Evolutionary conservation across 2,797 vertebrate species (phyloP).

Genomic region (Protosalanx chinensis): DNA sequence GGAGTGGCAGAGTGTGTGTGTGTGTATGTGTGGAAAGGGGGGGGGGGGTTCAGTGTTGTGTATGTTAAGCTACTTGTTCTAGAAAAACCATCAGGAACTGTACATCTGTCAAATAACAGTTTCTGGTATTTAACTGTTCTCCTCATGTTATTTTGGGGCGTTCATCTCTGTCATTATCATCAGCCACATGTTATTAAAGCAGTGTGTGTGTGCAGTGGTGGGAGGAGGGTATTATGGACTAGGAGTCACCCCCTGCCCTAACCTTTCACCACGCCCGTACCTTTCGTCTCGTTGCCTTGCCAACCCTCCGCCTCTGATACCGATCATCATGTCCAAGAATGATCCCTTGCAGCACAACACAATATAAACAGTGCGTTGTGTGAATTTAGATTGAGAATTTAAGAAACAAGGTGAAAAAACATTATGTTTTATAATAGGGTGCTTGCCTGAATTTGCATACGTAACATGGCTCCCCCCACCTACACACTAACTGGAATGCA

Average conservation of each 20-base stretch:
- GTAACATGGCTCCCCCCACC: constrained; percentile 4
- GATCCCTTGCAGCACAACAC: constrained; percentile 39
- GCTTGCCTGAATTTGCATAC: constrained; percentile 48
- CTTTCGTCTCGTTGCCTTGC: neutral
- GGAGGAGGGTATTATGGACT: no score
- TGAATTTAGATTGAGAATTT: constrained; percentile 60
- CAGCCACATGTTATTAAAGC: neutral
- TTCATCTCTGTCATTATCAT: no score
- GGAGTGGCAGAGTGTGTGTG: neutral
- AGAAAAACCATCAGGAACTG: no score
- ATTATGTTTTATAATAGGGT: constrained; percentile 47
- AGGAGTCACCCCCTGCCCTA: no score
- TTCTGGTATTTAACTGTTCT: no score
- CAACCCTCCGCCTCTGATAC: constrained; percentile 22
- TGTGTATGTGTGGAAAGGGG: no score
- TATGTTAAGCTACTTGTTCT: neutral
- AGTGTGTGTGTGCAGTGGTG: no score
- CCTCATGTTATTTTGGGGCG: no score
- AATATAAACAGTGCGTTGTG: constrained; percentile 46
- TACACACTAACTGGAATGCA: constrained; percentile 4
- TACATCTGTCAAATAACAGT: no score
- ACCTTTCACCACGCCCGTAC: constrained; percentile 14
- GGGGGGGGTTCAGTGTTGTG: neutral
- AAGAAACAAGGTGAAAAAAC: constrained; percentile 11
- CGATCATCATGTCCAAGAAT: constrained; percentile 45